Base-by-base conservation (phyloP, 92 coral and sea anemone genomes). In the Phenganax marumi region DNA sequence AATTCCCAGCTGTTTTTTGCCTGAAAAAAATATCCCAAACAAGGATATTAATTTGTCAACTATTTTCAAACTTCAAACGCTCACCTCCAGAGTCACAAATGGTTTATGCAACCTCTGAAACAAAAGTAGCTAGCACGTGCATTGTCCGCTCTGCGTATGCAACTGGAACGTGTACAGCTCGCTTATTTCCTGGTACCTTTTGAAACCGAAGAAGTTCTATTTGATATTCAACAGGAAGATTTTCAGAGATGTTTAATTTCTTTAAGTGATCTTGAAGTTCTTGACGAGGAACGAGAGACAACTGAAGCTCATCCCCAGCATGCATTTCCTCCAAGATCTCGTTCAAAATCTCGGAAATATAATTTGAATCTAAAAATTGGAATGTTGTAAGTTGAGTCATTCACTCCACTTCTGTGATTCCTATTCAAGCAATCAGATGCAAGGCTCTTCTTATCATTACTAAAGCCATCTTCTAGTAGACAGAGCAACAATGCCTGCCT, bases 321-420 rank as follows among this genome's bases (percentile, higher is more conserved):
- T 89, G 94, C 94, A 91, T 91, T 22, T 86, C 83, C 52, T 89
- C 92, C 70, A 91, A 73, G 63, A 90, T 86, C 26, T 86, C 84
- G 54, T 91, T 91, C 62, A 91, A 43, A 48, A 86, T 72, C 43
- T 91, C 94, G 25, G 90, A 86, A 8, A 84, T 60, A 60, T 91
- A 91, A 84, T 80, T 87, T 24, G 87, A 91, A 49, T 91, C 94
- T 91, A 71, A 6, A 76, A 88, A 47, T 16, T 26, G 52, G 33
- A 57, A 63, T 16, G 11, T 33, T 33, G 2, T 33, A 33, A 33
- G 43, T 33, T 33, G 3, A 33, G 43, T 33, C 43, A 33, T 33
- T 33, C 43, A 33, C 5, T 33, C 43, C 43, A 33, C 43, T 33
- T 33, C 43, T 33, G 43, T 5, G 0, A 33, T 33, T 5, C 43